A percentile compares a stretch with the other conserved stretches of the same genome.
Evolutionary conservation across 2,113 vertebrate species (phyloP).

Genomic region (Limanda limanda): DNA sequence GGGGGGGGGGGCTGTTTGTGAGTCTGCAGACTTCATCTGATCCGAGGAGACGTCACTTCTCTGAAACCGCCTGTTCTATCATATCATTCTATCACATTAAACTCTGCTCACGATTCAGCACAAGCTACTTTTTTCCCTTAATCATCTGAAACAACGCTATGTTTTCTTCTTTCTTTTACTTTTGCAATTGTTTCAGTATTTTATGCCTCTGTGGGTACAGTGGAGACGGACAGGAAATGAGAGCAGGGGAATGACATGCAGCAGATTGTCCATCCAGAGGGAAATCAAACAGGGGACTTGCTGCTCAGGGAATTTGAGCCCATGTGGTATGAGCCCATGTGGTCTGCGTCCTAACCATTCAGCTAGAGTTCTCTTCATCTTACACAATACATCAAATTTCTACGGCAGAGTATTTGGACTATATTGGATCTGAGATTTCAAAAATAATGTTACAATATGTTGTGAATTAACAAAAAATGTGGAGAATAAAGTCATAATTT

Average conservation of each 20-base stretch:
- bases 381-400: background rate
- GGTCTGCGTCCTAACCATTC: background rate
- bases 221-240: background rate
- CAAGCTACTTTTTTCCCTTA: background rate
- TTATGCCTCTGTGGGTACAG: background rate
- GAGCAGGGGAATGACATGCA: background rate
- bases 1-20: background rate
- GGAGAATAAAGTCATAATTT: no score
- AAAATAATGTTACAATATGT: no score
- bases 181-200: background rate
- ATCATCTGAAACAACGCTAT: background rate
- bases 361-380: no score
- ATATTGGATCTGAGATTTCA: no score
- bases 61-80: constrained; percentile 9
- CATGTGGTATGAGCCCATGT: background rate
- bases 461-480: no score
- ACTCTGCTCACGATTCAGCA: background rate
- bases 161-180: background rate
- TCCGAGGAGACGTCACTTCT: constrained; percentile 22
- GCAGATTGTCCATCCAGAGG: background rate
- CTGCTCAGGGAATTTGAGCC: constrained; percentile 1
- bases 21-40: constrained; percentile 15
- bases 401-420: no score
- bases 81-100: background rate
- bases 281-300: background rate